Conservation (phyloP, 2,113 vertebrate genomes). For the Chloropsis cyanopogon region DNA sequence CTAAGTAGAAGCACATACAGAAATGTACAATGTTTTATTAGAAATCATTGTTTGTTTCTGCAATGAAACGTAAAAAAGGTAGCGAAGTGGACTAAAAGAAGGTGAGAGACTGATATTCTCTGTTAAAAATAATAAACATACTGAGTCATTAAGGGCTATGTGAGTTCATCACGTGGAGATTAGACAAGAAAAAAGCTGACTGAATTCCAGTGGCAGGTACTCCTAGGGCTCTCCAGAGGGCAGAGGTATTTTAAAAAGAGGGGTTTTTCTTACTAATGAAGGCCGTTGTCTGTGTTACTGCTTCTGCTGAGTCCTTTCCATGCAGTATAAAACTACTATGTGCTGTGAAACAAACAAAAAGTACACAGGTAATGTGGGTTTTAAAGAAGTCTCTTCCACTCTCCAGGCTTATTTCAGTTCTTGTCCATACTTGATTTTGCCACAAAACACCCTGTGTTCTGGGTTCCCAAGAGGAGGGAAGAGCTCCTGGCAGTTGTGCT, state of each 20-base stretch:
- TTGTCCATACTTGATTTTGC: not conserved
- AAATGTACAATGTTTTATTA: not conserved
- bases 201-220: not conserved
- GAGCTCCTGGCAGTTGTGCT: not conserved
- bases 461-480: not conserved
- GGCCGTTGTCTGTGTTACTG: not conserved
- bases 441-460: not conserved
- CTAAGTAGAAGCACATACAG: not conserved
- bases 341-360: not conserved
- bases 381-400: not conserved
- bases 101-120: not conserved
- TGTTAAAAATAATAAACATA: not conserved
- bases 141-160: not conserved
- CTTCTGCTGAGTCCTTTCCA: not conserved
- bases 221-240: not conserved
- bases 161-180: not conserved
- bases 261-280: not conserved
- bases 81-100: not conserved
- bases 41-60: not conserved
- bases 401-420: not conserved
- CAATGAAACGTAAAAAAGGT: not conserved
- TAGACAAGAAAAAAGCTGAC: not conserved
- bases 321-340: rapidly evolving
- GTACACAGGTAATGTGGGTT: not conserved
- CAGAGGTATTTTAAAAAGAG: not conserved